Base-by-base conservation (phyloP, 1,140 invertebrate species). In the Globodera rostochiensis region DNA sequence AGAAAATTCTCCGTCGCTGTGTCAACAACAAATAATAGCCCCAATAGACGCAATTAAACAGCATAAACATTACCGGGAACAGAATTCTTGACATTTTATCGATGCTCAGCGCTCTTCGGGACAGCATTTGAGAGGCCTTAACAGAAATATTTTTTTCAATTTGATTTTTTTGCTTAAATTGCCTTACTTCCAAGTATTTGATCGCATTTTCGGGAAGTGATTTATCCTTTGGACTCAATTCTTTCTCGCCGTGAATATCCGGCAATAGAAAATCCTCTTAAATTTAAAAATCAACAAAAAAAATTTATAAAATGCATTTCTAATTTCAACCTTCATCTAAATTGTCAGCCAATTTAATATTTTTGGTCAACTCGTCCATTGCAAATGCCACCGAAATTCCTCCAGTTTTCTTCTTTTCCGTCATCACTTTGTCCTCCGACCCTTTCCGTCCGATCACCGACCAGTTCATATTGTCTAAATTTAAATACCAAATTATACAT, bases 41-140 rank as follows among this genome's bases (percentile, higher is more conserved):
- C 79, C 79, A 80, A 64, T 80, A 80, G 79, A 77, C 7, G 69
- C 77, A 46, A 9, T 80, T 80, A 13, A 80, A 80, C 57, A 45
- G 15, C 7, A 80, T 53, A 49, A 80, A 80, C 75, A n/a, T 13
- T 4, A 78, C 3, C 19, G 79, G 79, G 15, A 80, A 80, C 13
- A 80, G 21, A 50, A 53, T 19, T 13, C 79, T 13, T 13, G 45
- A 80, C 49, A 79, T 80, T 80, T 80, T 80, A 80, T 80, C 79
- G n/a, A 79, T 80, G 45, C 50, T 80, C 13, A 80, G 21, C 15
- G 79, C 79, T n/a, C 79, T 13, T 15, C 79, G n/a, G 19, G 80
- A 80, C 45, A 80, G 21, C 75, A 80, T 25, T 49, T 80, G 79
- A 6, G 53, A 4, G 4, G 77, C 77, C 77, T 79, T 77, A 79